Base-by-base conservation (phyloP, 2,113 vertebrate species). In the Phylloscopus whistleri region DNA sequence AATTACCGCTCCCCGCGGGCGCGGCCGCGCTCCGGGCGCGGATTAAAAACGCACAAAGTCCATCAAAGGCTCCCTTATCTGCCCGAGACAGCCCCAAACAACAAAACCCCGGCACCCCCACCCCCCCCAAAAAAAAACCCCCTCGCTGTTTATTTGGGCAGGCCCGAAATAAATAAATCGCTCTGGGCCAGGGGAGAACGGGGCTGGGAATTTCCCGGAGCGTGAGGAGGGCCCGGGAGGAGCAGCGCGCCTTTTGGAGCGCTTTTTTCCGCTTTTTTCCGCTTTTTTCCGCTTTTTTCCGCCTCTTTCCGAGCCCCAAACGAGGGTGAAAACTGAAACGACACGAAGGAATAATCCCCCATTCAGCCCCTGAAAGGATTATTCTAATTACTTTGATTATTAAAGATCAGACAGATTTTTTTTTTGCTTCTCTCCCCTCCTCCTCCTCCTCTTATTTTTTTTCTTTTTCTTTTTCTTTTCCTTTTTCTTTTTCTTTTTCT, bases 371-470 rank as follows among this genome's bases (percentile, higher is more conserved):
- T 90, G 93, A 95, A 96, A 96, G 96, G 97, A 97, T 97, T 97
- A 96, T 97, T 98, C 97, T 97, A 97, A 97, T 97, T 96, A 96
- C 97, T 97, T 97, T 97, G 96, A 97, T 97, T 97, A 97, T 96
- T 95, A 97, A 93, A 96, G 96, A 97, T 96, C 97, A 96, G 97
- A 97, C 87, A 89, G 95, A 59, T 72, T 82, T 70, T 37, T 84
- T 77, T 39, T n/a, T n/a, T n/a, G n/a, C n/a, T n/a, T n/a, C n/a
- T n/a, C n/a, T n/a, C n/a, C n/a, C n/a, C n/a, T n/a, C n/a, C n/a
- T n/a, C n/a, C n/a, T n/a, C n/a, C n/a, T n/a, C n/a, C n/a, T n/a
- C n/a, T n/a, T n/a, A n/a, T n/a, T n/a, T n/a, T n/a, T n/a, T n/a
- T n/a, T n/a, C n/a, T n/a, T n/a, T n/a, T n/a, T n/a, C n/a, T n/a